Evolutionary conservation across 2,888 invertebrate species (phyloP).

Genomic region (Platycnemis pennipes): DNA sequence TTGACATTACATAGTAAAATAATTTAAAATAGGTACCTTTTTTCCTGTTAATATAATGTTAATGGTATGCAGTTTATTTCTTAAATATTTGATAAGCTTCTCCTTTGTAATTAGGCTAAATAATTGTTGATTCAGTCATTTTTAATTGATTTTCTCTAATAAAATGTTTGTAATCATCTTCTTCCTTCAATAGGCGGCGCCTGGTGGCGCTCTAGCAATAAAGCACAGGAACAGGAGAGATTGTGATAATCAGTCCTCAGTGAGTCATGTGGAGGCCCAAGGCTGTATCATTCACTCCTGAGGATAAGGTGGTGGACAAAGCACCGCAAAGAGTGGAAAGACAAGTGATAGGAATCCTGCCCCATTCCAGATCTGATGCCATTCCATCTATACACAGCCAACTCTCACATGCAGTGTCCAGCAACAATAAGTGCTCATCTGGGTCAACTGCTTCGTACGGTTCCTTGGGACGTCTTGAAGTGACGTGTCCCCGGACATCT

Average conservation of each 20-base stretch:
- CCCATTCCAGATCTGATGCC: neutral
- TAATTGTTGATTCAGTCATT: neutral
- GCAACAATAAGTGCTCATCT: constrained; percentile 34
- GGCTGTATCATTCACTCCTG: constrained; percentile 49
- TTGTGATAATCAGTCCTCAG: neutral
- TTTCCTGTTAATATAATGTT: no score
- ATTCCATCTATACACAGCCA: constrained; percentile 50
- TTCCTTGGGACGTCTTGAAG: constrained; percentile 50
- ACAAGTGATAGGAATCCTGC: constrained; percentile 15
- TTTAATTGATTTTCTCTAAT: neutral
- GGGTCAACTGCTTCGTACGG: constrained; percentile 37
- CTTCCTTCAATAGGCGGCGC: constrained; percentile 49
- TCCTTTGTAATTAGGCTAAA: neutral
- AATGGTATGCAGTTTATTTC: neutral
- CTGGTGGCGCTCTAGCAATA: constrained; percentile 37
- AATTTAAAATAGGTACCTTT: no score
- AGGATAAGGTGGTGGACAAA: constrained; percentile 21
- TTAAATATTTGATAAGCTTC: no score
- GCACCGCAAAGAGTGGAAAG: neutral
- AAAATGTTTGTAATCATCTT: neutral
- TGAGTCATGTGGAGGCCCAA: constrained; percentile 63
- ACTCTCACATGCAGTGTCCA: neutral
- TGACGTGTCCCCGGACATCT: constrained; percentile 20
- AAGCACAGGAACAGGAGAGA: constrained; percentile 21
- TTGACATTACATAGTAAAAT: no score